Conservation (phyloP, 2,797 vertebrate species). For the Silurus lanzhouensis region DNA sequence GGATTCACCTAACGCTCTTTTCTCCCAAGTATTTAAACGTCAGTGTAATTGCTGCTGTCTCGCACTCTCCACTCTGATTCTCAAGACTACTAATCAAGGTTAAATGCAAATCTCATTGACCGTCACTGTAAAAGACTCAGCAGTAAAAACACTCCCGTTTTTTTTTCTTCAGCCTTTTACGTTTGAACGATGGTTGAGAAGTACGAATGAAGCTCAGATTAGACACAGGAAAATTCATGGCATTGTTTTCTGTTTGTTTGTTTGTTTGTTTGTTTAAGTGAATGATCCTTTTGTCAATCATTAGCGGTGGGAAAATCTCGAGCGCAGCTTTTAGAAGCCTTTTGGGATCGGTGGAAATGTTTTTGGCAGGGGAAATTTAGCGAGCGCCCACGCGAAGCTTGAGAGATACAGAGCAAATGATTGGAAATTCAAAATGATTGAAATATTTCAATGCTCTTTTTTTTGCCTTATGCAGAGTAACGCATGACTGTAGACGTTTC, state of each 20-base stretch:
- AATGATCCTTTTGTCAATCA: not conserved
- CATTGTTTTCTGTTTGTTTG: not conserved
- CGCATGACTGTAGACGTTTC: not conserved
- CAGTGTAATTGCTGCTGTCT: not conserved
- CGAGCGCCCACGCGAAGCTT: not conserved
- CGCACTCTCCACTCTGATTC: not conserved
- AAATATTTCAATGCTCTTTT: slow-evolving; percentile 7
- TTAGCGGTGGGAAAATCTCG: not conserved
- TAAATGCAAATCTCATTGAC: slow-evolving; percentile 33
- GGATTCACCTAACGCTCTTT: not conserved
- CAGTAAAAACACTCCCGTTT: slow-evolving; percentile 18
- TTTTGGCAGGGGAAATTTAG: not conserved
- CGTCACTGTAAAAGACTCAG: not conserved
- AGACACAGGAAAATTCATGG: not conserved
- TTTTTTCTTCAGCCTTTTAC: slow-evolving; percentile 15
- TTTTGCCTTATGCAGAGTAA: not conserved
- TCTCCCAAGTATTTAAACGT: not conserved
- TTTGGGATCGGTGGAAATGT: not conserved
- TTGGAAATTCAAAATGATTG: not conserved
- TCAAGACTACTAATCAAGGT: slow-evolving; percentile 33
- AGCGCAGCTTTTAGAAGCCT: not conserved
- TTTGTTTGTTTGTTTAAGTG: not conserved
- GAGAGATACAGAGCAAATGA: not conserved
- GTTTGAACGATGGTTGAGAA: not conserved
- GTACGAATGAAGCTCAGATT: not conserved